Evolutionary conservation across 2,797 vertebrate genomes (phyloP).

Genomic region (Babyrousa celebensis): DNA sequence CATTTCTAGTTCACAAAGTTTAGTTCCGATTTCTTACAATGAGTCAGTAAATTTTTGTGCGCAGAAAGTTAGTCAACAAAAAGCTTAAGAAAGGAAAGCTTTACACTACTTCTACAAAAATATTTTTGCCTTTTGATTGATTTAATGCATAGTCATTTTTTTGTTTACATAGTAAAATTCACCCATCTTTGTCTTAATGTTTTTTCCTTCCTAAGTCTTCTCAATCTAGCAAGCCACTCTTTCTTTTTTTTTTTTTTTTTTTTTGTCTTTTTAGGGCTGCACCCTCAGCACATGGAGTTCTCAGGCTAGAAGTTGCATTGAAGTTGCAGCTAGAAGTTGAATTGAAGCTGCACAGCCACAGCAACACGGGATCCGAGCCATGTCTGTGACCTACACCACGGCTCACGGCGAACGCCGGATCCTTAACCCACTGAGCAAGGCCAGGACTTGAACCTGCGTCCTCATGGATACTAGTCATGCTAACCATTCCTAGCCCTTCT

Average conservation of each 20-base stretch:
- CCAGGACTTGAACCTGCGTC: too few species aligned
- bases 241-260: too few species aligned
- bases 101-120: neutral
- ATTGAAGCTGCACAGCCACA: too few species aligned
- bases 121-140: neutral
- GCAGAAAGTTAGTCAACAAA: neutral
- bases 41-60: conserved; percentile 11
- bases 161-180: conserved; percentile 33
- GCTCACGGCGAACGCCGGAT: too few species aligned
- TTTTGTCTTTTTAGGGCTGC: too few species aligned
- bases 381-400: too few species aligned
- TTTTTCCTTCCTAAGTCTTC: neutral
- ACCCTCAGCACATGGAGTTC: too few species aligned
- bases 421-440: too few species aligned
- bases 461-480: neutral
- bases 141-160: neutral
- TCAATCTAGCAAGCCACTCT: neutral
- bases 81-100: conserved; percentile 36
- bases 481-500: neutral
- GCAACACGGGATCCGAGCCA: too few species aligned
- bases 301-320: too few species aligned
- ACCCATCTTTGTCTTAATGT: neutral
- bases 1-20: neutral
- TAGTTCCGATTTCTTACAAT: neutral
- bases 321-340: too few species aligned